A percentile compares a stretch with the other conserved stretches of the same genome.
phyloP scores from a whole-genome alignment of 1,140 invertebrate genomes.

The Mamestra configurata region DNA sequence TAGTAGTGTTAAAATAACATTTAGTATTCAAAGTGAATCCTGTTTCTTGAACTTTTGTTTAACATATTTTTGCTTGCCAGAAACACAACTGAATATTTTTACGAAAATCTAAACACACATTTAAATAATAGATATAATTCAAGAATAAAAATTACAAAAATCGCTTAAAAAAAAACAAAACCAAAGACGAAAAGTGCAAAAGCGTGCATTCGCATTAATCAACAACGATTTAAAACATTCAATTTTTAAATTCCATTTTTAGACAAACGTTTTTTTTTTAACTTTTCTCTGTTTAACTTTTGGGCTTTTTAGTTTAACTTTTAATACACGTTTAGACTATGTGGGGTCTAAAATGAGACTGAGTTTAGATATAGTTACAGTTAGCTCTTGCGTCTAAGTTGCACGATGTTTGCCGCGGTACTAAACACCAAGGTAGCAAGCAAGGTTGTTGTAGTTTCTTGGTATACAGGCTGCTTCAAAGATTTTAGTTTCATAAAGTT shows the following conservation, averaged over 20 bases:
- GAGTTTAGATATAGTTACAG: slow-evolving; percentile 64
- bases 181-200: slow-evolving; percentile 27
- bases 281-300: slow-evolving; percentile 44
- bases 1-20: too few relatives aligned
- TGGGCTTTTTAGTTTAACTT: slow-evolving; percentile 40
- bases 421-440: slow-evolving; percentile 63
- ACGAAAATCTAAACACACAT: not conserved
- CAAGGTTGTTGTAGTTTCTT: slow-evolving; percentile 66
- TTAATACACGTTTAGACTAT: slow-evolving; percentile 60
- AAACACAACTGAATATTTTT: not conserved
- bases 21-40: too few relatives aligned
- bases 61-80: not conserved
- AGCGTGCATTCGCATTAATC: slow-evolving; percentile 32
- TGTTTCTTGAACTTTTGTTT: too few relatives aligned
- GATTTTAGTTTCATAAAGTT: not conserved
- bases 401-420: slow-evolving; percentile 70
- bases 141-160: slow-evolving; percentile 4
- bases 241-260: slow-evolving; percentile 33
- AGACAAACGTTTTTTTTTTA: slow-evolving; percentile 54
- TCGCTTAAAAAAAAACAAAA: not conserved
- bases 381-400: slow-evolving; percentile 53
- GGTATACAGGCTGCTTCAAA: slow-evolving; percentile 34
- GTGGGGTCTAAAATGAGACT: slow-evolving; percentile 59
- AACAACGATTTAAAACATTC: slow-evolving; percentile 28
- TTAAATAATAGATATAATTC: not conserved